phyloP scores from a whole-genome alignment of 2,797 vertebrate genomes.

The Poeciliopsis presidionis region DNA sequence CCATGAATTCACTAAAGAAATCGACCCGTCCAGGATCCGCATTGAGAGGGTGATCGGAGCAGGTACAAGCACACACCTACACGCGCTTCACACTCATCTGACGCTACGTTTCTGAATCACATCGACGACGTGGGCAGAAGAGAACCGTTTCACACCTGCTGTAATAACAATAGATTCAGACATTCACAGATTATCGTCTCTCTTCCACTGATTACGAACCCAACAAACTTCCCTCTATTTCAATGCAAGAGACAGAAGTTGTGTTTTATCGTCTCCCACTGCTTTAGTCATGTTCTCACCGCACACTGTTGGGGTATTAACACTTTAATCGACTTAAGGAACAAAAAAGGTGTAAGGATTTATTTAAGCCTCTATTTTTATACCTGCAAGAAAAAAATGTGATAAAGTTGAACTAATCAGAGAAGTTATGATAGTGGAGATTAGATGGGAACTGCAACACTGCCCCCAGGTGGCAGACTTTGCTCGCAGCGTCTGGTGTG shows the following conservation, averaged over 20 bases:
- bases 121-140: background rate
- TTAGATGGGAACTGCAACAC: slow-evolving; percentile 68
- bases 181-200: slow-evolving; percentile 57
- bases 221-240: slow-evolving; percentile 5
- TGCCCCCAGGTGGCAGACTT: slow-evolving; percentile 72
- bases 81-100: slow-evolving; percentile 17
- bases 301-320: slow-evolving; percentile 49
- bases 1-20: slow-evolving; percentile 96
- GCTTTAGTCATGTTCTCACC: slow-evolving; percentile 48
- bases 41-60: slow-evolving; percentile 96
- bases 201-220: slow-evolving; percentile 28
- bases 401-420: slow-evolving; percentile 58
- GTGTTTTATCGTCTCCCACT: slow-evolving; percentile 28
- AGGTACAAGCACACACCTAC: slow-evolving; percentile 71
- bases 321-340: slow-evolving; percentile 55
- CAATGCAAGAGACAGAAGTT: slow-evolving; percentile 27
- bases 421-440: slow-evolving; percentile 21
- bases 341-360: slow-evolving; percentile 60
- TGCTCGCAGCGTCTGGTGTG: slow-evolving; percentile 4
- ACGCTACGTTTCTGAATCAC: background rate
- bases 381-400: slow-evolving; percentile 31
- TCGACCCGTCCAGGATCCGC: slow-evolving; percentile 92
- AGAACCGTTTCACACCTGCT: slow-evolving; percentile 28
- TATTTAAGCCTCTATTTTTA: slow-evolving; percentile 34
- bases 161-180: slow-evolving; percentile 48